phyloP scores from a whole-genome alignment of 2,888 invertebrate genomes.

The Drosophila flavopinicola region DNA sequence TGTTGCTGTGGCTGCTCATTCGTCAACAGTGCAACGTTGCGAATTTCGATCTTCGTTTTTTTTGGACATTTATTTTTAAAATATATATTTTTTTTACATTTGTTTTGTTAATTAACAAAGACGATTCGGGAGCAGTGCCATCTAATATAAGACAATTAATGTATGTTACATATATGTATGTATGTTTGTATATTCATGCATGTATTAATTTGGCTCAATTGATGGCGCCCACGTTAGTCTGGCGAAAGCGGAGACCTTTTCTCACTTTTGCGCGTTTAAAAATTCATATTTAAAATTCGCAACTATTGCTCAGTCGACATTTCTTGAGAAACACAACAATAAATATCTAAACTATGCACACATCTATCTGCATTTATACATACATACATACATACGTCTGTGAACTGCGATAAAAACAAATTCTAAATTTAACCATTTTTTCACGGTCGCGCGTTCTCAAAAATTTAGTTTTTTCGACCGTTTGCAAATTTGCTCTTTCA shows the following conservation, averaged over 20 bases:
- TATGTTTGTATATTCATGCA: slow-evolving; percentile 9
- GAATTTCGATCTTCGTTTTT: slow-evolving; percentile 42
- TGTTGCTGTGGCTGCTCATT: slow-evolving; percentile 34
- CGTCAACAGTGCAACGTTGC: slow-evolving; percentile 72
- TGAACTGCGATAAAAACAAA: slow-evolving; percentile 38
- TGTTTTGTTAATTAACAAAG: slow-evolving; percentile 52
- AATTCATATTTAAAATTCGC: slow-evolving; percentile 24
- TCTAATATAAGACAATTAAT: slow-evolving; percentile 26
- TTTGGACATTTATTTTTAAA: slow-evolving; percentile 55
- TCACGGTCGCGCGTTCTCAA: slow-evolving; percentile 64
- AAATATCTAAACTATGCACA: slow-evolving; percentile 16
- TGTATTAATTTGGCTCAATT: slow-evolving; percentile 46
- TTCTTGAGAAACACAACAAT: slow-evolving; percentile 8
- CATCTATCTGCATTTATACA: not conserved
- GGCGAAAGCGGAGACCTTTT: slow-evolving; percentile 12
- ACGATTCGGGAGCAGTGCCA: slow-evolving; percentile 15
- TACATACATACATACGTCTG: slow-evolving; percentile 4
- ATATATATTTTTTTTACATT: slow-evolving; percentile 15
- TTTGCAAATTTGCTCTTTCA: slow-evolving; percentile 46
- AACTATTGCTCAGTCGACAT: slow-evolving; percentile 10
- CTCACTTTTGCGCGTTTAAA: slow-evolving; percentile 25
- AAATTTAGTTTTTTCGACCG: slow-evolving; percentile 20
- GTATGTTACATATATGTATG: slow-evolving; percentile 12
- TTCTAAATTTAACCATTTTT: slow-evolving; percentile 63
- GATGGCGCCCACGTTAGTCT: slow-evolving; percentile 43